A percentile compares a stretch with the other conserved stretches of the same genome.
Conservation (phyloP, 1,140 invertebrate species). For the Drosophila ananassae region DNA sequence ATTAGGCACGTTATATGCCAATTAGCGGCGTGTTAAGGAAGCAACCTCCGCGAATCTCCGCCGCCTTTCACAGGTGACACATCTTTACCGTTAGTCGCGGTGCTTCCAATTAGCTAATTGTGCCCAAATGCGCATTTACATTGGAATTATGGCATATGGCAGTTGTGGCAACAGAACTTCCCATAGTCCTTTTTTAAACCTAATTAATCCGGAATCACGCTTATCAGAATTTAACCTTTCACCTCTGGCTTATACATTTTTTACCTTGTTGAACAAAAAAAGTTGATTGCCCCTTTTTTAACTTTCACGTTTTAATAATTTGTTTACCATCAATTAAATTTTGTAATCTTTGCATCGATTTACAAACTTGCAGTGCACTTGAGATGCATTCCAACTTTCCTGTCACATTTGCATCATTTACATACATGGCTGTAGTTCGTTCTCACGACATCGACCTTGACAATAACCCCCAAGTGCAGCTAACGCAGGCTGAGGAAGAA, state of each 20-base stretch:
- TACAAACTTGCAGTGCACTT: not conserved
- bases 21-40: constrained; percentile 74
- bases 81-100: constrained; percentile 59
- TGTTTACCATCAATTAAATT: not conserved
- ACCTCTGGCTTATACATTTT: not conserved
- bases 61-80: constrained; percentile 62
- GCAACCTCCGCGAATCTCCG: constrained; percentile 45
- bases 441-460: constrained; percentile 70
- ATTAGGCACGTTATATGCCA: constrained; percentile 75
- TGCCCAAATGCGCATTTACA: constrained; percentile 73
- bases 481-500: constrained; percentile 59
- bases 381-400: constrained; percentile 55
- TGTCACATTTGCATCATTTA: constrained; percentile 51
- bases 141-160: constrained; percentile 46
- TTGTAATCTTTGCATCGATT: not conserved
- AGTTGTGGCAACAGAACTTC: not conserved
- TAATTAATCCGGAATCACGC: not conserved
- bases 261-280: not conserved
- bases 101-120: constrained; percentile 70
- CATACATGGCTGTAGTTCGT: constrained; percentile 25
- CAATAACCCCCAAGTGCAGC: constrained; percentile 52
- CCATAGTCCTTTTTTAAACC: not conserved
- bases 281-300: not conserved
- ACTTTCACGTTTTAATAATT: not conserved
- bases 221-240: not conserved